Percentiles rank a stretch among this genome's conserved stretches.
Conservation (phyloP, 2,888 invertebrate species). For the Anthoptus insignis region DNA sequence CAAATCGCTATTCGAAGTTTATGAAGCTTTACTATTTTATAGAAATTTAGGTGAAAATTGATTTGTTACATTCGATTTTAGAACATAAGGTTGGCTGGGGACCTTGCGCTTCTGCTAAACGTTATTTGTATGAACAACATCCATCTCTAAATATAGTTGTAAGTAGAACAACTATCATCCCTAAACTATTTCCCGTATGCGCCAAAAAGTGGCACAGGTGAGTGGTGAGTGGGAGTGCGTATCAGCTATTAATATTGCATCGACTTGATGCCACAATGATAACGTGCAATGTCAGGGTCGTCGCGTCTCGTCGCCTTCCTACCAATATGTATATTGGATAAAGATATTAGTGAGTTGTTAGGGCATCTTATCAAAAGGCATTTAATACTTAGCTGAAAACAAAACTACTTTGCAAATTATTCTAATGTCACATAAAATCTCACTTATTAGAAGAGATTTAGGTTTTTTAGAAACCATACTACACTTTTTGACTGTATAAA, state of each 20-base stretch:
- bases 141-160: background rate
- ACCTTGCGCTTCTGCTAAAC: background rate
- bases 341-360: no score
- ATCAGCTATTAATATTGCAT: conserved; percentile 47
- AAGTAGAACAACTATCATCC: background rate
- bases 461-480: no score
- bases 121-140: background rate
- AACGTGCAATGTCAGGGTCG: conserved; percentile 51
- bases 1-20: no score
- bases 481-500: no score
- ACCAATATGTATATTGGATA: no score
- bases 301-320: conserved; percentile 26
- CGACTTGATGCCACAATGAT: conserved; percentile 46
- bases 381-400: no score
- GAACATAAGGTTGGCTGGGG: background rate
- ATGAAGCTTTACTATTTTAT: no score
- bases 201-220: conserved; percentile 44
- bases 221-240: conserved; percentile 35
- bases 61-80: background rate
- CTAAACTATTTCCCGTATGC: conserved; percentile 29
- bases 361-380: no score
- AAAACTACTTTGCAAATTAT: no score
- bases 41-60: no score
- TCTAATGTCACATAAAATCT: no score
- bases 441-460: no score